Conservation (phyloP, 2,797 vertebrate species). For the Thunnus albacares region DNA sequence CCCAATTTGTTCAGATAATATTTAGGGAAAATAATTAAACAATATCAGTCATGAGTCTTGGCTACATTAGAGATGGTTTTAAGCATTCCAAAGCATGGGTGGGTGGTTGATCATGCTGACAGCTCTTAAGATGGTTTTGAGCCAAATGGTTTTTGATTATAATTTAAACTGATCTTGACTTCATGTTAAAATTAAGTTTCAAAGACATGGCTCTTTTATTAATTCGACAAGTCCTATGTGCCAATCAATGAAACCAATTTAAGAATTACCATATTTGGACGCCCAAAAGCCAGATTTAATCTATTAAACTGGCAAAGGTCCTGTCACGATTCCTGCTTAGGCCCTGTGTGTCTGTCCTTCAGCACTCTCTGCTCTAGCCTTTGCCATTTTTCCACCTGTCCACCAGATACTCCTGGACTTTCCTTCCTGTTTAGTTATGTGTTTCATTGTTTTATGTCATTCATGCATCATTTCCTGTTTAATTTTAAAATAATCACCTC, state of each 20-base stretch:
- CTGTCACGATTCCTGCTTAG: too few relatives aligned
- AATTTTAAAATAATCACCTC: too few relatives aligned
- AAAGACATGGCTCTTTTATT: constrained; percentile 4
- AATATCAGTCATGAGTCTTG: background rate
- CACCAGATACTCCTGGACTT: too few relatives aligned
- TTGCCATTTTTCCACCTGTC: too few relatives aligned
- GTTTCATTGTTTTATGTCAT: too few relatives aligned
- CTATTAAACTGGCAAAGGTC: constrained; percentile 14
- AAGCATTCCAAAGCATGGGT: background rate
- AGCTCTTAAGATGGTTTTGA: constrained; percentile 20
- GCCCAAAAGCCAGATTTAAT: constrained; percentile 13
- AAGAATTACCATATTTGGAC: constrained; percentile 20
- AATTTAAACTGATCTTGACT: constrained; percentile 19
- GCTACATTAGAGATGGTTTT: background rate
- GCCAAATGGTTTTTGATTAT: constrained; percentile 29
- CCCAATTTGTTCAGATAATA: background rate
- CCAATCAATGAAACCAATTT: constrained; percentile 14
- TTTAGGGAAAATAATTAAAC: background rate
- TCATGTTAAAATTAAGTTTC: constrained; percentile 19
- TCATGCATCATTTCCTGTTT: too few relatives aligned
- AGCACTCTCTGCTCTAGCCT: too few relatives aligned
- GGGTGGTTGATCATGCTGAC: background rate
- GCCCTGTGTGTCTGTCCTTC: too few relatives aligned
- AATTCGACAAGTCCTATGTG: constrained; percentile 26
- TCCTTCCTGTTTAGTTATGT: too few relatives aligned